Evolutionary conservation across 2,113 vertebrate genomes (phyloP).

Genomic region (Phocoena sinus): DNA sequence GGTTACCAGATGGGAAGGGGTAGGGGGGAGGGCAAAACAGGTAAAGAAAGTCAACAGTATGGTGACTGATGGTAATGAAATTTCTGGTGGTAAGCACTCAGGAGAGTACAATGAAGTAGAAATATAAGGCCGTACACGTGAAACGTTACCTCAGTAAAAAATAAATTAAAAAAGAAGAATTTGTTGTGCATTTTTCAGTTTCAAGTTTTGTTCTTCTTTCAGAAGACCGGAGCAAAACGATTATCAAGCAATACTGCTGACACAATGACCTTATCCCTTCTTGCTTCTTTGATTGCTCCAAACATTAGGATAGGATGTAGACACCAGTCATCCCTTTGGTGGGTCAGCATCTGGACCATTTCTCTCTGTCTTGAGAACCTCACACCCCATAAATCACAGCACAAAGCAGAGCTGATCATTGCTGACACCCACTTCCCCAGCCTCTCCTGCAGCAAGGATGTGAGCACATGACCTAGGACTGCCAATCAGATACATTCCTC

Average conservation of each 20-base stretch:
- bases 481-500: not conserved
- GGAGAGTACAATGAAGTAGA: not conserved
- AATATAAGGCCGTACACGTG: not conserved
- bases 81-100: not conserved
- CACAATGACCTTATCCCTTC: not conserved
- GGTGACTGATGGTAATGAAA: not conserved
- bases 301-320: not conserved
- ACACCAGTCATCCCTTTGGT: not conserved
- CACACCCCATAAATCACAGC: not conserved
- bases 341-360: not conserved
- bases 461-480: not conserved
- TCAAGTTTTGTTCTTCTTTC: not conserved
- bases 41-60: not conserved
- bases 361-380: not conserved
- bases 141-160: not conserved
- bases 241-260: not conserved
- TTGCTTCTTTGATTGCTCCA: not conserved
- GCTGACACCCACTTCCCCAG: not conserved
- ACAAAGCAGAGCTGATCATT: not conserved
- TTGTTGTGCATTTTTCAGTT: not conserved
- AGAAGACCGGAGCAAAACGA: not conserved
- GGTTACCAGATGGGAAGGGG: not conserved
- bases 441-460: not conserved
- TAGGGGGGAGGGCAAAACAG: not conserved
- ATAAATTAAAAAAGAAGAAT: not conserved